Conservation (phyloP, 2,797 vertebrate genomes). For the Heterohyrax brucei region DNA sequence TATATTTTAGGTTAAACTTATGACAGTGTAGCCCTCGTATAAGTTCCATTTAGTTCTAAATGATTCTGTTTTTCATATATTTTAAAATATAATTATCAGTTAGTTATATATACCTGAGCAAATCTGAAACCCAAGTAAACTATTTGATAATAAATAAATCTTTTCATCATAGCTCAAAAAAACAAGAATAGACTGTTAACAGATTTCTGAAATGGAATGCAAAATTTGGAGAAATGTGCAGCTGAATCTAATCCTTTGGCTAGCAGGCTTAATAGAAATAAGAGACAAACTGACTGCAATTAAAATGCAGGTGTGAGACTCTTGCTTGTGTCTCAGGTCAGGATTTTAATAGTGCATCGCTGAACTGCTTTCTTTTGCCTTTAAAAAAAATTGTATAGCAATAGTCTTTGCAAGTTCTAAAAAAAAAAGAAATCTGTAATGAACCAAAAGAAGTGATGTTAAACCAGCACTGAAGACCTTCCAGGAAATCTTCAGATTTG, state of each 20-base stretch:
- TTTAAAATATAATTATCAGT: conserved; percentile 1
- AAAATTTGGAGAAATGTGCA: conserved; percentile 50
- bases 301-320: conserved; percentile 69
- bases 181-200: not conserved
- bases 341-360: conserved; percentile 78
- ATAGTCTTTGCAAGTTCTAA: conserved; percentile 67
- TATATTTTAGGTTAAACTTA: not conserved
- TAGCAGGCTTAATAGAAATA: conserved; percentile 62
- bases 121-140: conserved; percentile 41
- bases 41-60: conserved; percentile 1
- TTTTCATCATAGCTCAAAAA: not conserved
- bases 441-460: conserved; percentile 58
- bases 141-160: not conserved
- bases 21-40: no score
- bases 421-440: conserved; percentile 63
- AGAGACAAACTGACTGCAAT: conserved; percentile 35
- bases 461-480: conserved; percentile 76
- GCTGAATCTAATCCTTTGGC: conserved; percentile 55
- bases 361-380: conserved; percentile 72
- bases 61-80: conserved; percentile 10
- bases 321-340: conserved; percentile 70
- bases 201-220: conserved; percentile 42
- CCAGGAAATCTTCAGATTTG: conserved; percentile 70
- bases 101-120: not conserved
- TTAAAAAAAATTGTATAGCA: conserved; percentile 73